A percentile compares a stretch with the other conserved stretches of the same genome.
phyloP scores from a whole-genome alignment of 2,113 vertebrate species.

The Paramormyrops kingsleyae region DNA sequence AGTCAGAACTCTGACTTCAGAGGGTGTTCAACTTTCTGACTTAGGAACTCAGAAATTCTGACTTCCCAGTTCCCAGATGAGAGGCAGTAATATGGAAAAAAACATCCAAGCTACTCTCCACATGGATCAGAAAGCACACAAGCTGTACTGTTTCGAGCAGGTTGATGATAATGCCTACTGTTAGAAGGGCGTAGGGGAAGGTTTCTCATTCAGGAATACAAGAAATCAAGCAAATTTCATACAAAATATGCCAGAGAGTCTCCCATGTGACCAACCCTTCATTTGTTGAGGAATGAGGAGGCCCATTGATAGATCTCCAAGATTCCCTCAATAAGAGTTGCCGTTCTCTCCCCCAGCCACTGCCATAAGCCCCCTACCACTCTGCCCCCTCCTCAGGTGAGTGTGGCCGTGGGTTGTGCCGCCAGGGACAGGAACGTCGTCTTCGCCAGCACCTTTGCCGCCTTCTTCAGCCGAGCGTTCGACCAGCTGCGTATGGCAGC shows the following conservation, averaged over 20 bases:
- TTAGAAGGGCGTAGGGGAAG: neutral
- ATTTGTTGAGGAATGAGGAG: neutral
- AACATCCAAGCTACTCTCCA: neutral
- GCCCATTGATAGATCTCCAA: neutral
- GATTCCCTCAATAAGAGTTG: neutral
- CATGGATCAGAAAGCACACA: neutral
- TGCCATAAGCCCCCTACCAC: neutral
- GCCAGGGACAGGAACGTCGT: conserved; percentile 60
- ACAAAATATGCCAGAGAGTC: neutral
- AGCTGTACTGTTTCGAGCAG: neutral
- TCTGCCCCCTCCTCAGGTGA: conserved; percentile 54
- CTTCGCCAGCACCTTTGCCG: conserved; percentile 74
- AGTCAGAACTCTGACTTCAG: neutral
- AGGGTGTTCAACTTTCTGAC: neutral
- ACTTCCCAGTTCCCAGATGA: neutral
- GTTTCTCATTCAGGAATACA: neutral
- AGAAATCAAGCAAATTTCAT: neutral
- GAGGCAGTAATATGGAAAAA: neutral
- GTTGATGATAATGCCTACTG: neutral
- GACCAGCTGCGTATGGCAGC: conserved; percentile 83
- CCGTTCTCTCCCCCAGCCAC: neutral
- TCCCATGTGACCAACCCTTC: neutral
- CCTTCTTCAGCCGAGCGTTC: conserved; percentile 71
- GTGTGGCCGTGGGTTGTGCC: conserved; percentile 74
- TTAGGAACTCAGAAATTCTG: neutral